phyloP scores from a whole-genome alignment of 2,113 vertebrate genomes.

The Lichenostomus cassidix region DNA sequence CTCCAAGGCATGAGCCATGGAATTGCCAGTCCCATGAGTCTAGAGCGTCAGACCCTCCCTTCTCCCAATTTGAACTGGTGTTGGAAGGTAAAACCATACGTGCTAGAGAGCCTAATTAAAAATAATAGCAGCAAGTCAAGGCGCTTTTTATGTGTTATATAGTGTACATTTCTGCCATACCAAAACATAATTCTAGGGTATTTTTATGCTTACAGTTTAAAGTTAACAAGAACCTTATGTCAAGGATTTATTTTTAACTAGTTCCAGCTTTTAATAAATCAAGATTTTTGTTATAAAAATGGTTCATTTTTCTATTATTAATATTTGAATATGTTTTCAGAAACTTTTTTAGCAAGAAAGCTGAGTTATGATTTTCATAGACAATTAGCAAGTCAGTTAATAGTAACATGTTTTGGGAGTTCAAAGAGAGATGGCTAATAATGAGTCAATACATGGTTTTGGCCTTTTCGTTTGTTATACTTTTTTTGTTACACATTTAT shows the following conservation, averaged over 20 bases:
- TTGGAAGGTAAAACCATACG: constrained; percentile 72
- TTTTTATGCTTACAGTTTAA: constrained; percentile 78
- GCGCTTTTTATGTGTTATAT: constrained; percentile 58
- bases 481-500: not conserved
- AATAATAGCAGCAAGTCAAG: constrained; percentile 75
- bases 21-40: constrained; percentile 66
- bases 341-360: constrained; percentile 34
- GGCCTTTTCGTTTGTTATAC: not conserved
- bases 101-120: constrained; percentile 78
- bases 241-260: constrained; percentile 74
- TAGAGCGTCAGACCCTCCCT: constrained; percentile 47
- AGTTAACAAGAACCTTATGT: constrained; percentile 79
- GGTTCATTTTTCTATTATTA: constrained; percentile 69
- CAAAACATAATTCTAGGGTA: constrained; percentile 69
- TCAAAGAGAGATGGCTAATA: not conserved
- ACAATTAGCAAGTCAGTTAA: not conserved
- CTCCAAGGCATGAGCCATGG: constrained; percentile 62
- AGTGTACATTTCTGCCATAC: constrained; percentile 66
- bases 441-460: not conserved
- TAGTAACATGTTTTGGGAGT: not conserved
- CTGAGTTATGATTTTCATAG: not conserved
- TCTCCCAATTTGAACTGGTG: constrained; percentile 59
- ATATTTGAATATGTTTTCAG: constrained; percentile 69
- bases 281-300: constrained; percentile 74
- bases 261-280: constrained; percentile 78